phyloP scores from a whole-genome alignment of 2,888 invertebrate species.

The Branchipolynoe longqiensis region DNA sequence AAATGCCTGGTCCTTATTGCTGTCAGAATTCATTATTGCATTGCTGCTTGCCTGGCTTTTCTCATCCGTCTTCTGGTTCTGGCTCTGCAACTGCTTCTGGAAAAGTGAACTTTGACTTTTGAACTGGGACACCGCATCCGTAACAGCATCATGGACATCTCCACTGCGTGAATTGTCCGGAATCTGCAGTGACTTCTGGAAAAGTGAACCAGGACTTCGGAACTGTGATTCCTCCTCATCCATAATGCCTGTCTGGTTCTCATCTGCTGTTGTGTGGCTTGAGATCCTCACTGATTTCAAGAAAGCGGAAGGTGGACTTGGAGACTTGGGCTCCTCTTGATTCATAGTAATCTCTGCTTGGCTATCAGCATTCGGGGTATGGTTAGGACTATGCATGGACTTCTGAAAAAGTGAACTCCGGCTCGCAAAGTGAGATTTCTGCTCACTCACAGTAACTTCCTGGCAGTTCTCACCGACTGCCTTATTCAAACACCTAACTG shows the following conservation, averaged over 20 bases:
- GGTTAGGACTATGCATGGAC: too few species aligned
- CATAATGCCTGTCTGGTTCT: neutral
- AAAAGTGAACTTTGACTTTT: neutral
- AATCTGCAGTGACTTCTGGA: neutral
- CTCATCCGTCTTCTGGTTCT: neutral
- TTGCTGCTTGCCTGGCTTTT: neutral
- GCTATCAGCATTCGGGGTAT: too few species aligned
- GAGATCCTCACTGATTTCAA: neutral
- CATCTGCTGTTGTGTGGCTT: neutral
- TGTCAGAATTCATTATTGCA: neutral
- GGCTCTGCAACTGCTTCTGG: neutral
- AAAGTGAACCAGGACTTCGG: neutral
- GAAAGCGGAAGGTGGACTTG: neutral
- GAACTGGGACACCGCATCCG: neutral
- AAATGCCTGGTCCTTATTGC: neutral
- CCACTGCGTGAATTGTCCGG: neutral
- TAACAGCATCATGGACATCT: neutral
- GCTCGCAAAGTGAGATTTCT: too few species aligned
- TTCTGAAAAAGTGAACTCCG: too few species aligned
- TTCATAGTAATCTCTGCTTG: too few species aligned
- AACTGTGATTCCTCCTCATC: neutral
- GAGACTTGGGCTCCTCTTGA: too few species aligned
- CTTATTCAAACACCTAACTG: too few species aligned
- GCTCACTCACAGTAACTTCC: too few species aligned
- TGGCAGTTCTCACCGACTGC: too few species aligned